Conservation (phyloP, 2,797 vertebrate genomes). For the Hippopotamyrus pictus region DNA sequence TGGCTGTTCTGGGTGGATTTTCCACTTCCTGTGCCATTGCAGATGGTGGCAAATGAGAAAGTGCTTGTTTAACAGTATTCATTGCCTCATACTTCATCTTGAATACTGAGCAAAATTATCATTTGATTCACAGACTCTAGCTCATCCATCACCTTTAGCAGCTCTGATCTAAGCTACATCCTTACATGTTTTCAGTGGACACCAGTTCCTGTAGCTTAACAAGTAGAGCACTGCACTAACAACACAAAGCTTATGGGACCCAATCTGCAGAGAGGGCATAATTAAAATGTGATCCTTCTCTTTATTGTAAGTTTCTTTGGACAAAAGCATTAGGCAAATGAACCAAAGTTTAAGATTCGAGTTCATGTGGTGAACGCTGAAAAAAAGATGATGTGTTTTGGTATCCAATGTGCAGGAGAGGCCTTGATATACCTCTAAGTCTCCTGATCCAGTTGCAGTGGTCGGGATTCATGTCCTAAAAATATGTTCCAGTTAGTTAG, state of each 20-base stretch:
- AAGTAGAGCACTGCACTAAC: background rate
- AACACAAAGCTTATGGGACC: background rate
- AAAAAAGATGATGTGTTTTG: background rate
- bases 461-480: background rate
- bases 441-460: background rate
- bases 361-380: background rate
- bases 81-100: background rate
- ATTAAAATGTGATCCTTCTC: background rate
- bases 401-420: background rate
- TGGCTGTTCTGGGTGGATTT: background rate
- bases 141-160: background rate
- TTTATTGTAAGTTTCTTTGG: background rate
- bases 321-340: background rate
- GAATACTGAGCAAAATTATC: background rate
- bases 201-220: background rate
- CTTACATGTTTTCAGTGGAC: background rate
- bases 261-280: background rate
- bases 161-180: background rate
- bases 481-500: background rate
- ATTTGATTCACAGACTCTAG: background rate
- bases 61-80: background rate
- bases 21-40: background rate
- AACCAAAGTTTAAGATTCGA: background rate
- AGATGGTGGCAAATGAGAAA: background rate
- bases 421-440: background rate